A percentile compares a stretch with the other conserved stretches of the same genome.
Evolutionary conservation across 2,113 vertebrate genomes (phyloP).

Genomic region (Oryzias javanicus): DNA sequence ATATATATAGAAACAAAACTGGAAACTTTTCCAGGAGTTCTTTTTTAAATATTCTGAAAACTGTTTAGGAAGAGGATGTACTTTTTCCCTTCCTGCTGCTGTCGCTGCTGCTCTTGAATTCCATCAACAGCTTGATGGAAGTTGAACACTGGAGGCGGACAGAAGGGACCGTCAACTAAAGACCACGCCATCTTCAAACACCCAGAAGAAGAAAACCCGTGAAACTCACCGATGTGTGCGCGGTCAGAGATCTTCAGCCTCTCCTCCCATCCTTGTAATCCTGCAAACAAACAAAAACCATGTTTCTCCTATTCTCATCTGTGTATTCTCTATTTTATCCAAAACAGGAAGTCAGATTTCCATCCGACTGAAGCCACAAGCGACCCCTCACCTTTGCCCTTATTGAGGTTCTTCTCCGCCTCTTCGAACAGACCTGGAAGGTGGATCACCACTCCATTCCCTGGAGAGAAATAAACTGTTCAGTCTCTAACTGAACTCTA

Average conservation of each 20-base stretch:
- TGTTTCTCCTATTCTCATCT: not conserved
- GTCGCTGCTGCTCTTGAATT: conserved; percentile 81
- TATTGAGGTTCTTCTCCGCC: conserved; percentile 78
- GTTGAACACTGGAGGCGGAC: conserved; percentile 75
- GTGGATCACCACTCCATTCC: conserved; percentile 83
- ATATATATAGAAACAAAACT: too few species aligned
- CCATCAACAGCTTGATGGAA: conserved; percentile 83
- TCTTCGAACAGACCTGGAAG: conserved; percentile 82
- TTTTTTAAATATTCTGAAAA: not conserved
- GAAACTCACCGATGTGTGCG: conserved; percentile 78
- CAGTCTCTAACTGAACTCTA: not conserved
- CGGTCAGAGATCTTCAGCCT: conserved; percentile 82
- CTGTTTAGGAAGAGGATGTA: conserved; percentile 35
- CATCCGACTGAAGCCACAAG: not conserved
- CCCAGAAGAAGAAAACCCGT: not conserved
- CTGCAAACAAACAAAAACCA: conserved; percentile 43
- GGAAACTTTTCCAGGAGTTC: not conserved
- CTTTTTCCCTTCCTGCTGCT: conserved; percentile 82
- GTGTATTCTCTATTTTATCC: not conserved
- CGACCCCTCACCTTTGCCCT: conserved; percentile 74
- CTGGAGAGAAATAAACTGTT: conserved; percentile 36
- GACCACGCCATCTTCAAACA: not conserved
- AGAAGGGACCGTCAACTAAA: not conserved
- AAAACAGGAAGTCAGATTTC: not conserved
- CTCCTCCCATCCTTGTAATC: conserved; percentile 80